phyloP scores from a whole-genome alignment of 2,888 invertebrate genomes.

The Drosophila meridionalis region DNA sequence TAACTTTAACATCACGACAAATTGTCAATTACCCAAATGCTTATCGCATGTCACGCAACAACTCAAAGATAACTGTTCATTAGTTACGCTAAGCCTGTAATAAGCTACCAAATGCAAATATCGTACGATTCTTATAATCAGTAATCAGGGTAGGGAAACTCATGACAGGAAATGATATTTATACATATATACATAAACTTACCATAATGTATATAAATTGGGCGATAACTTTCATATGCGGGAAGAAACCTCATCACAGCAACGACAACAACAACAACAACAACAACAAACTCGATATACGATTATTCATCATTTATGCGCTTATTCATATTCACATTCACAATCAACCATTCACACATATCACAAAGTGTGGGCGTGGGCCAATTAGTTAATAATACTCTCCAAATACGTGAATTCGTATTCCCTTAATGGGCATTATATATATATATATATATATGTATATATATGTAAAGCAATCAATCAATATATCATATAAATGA shows the following conservation, averaged over 20 bases:
- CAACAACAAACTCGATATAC: constrained; percentile 18
- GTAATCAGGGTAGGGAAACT: constrained; percentile 16
- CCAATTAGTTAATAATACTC: constrained; percentile 14
- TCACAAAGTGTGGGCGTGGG: constrained; percentile 18
- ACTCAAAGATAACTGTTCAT: constrained; percentile 4
- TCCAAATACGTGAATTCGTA: constrained; percentile 11
- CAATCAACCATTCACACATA: background rate
- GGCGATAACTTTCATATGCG: constrained; percentile 38
- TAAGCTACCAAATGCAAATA: constrained; percentile 20
- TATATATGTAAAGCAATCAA: constrained; percentile 2
- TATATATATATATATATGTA: background rate
- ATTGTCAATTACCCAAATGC: background rate
- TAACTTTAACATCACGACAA: background rate
- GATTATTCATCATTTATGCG: constrained; percentile 29
- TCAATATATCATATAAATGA: background rate
- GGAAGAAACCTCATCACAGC: background rate
- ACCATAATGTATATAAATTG: constrained; percentile 26
- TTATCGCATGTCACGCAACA: background rate
- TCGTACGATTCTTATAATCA: constrained; percentile 46
- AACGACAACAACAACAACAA: constrained; percentile 5
- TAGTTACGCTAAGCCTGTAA: constrained; percentile 32
- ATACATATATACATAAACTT: constrained; percentile 5
- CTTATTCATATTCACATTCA: constrained; percentile 34
- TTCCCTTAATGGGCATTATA: background rate
- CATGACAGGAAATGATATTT: constrained; percentile 46